Conservation (phyloP, 2,113 vertebrate genomes). For the Bettongia penicillata region DNA sequence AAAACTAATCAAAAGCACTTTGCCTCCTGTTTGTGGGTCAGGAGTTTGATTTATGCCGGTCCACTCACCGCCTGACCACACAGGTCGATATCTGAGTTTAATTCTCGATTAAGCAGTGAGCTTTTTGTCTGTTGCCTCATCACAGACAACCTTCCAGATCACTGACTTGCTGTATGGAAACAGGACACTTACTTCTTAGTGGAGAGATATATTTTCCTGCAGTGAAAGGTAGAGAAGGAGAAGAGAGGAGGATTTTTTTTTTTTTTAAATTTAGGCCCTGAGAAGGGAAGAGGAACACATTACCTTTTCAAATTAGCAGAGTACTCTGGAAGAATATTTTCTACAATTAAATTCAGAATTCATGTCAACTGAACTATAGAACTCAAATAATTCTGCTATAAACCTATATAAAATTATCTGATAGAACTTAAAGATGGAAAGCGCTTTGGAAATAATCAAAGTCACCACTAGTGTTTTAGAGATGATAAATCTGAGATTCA, state of each 20-base stretch:
- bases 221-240: neutral
- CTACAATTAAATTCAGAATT: neutral
- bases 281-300: neutral
- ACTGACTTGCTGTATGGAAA: neutral
- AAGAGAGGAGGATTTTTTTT: neutral
- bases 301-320: neutral
- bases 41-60: conserved; percentile 36
- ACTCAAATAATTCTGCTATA: neutral
- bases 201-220: neutral
- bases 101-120: conserved; percentile 28
- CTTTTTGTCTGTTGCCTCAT: neutral
- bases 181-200: neutral
- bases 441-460: neutral
- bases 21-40: conserved; percentile 39
- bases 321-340: neutral
- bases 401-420: neutral
- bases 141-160: neutral
- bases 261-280: neutral
- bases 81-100: conserved; percentile 34
- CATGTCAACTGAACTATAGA: neutral
- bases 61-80: neutral
- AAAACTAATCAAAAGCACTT: conserved; percentile 45
- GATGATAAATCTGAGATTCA: neutral
- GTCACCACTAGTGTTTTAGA: neutral
- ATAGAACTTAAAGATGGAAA: neutral